Base-by-base conservation (phyloP, 2,888 invertebrate genomes). In the Cheilosia grossa region DNA sequence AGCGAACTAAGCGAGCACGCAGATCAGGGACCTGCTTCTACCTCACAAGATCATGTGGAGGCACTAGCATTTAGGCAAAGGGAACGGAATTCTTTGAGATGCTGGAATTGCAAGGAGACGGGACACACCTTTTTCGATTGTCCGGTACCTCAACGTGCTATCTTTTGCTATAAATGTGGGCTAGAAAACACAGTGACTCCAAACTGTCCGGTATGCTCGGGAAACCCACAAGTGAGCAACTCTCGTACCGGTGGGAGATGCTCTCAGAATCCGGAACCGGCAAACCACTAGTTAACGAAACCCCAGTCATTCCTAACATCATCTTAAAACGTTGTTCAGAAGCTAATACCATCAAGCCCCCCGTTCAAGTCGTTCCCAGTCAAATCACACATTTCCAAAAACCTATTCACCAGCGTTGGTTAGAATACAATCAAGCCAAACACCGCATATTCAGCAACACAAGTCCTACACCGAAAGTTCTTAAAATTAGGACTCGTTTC, bases 111-210 rank as follows among this genome's bases (percentile, higher is more conserved):
- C 4, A 59, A 42, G 21, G 24, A 40, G 7, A 5, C 21, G 2
- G 21, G 42, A 2, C 59, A 59, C 40, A 24, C 59, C n/a, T 47
- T 17, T 17, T 47, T 47, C 17, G 47, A 17, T n/a, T 47, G 19
- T 1, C 17, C 7, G 7, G n/a, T 9, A 2, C 17, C n/a, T 1
- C 47, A 47, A 47, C n/a, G 47, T 7, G 17, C n/a, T 7, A n/a
- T 61, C 13, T 61, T 61, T 27, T 61, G 61, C 1, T 61, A 24
- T 6, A 61, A 61, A 27, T 61, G 61, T 44, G 61, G 61, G 4
- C 61, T 9, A 4, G 61, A 61, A n/a, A 61, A 44, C 6, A 61
- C 47, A 1, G 24, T 24, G n/a, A 47, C 47, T 17, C 47, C 47
- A 0, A 15, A 9, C 7, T 47, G 47, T 19, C 49, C 49, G 13